Percentiles rank a stretch among this genome's conserved stretches.
phyloP scores from a whole-genome alignment of 2,888 invertebrate species.

The Unio pictorum region DNA sequence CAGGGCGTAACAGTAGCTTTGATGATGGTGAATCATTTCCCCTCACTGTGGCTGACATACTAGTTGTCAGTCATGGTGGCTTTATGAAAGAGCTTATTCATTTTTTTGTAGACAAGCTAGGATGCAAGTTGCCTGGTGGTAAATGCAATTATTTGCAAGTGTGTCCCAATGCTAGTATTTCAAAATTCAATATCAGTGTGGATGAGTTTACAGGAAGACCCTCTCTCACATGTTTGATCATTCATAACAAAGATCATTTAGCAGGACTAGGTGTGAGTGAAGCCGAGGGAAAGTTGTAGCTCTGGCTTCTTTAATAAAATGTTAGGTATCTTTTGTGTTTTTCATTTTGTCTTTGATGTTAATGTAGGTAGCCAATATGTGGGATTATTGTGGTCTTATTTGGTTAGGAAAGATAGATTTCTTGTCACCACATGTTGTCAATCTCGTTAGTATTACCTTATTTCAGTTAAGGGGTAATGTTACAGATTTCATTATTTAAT shows the following conservation, averaged over 20 bases:
- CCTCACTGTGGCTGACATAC: conserved; percentile 57
- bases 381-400: too few species aligned
- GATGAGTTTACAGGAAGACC: conserved; percentile 49
- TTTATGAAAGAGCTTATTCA: conserved; percentile 67
- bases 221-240: conserved; percentile 61
- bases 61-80: conserved; percentile 70
- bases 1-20: conserved; percentile 65
- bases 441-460: too few species aligned
- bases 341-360: too few species aligned
- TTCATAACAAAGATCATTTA: conserved; percentile 69
- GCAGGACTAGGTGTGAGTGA: conserved; percentile 36
- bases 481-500: too few species aligned
- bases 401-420: too few species aligned
- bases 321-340: too few species aligned
- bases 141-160: conserved; percentile 61
- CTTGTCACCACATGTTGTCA: too few species aligned
- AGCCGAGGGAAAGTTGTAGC: conserved; percentile 25
- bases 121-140: conserved; percentile 63
- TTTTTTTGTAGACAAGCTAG: conserved; percentile 63
- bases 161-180: conserved; percentile 70
- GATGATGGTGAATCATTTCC: conserved; percentile 57
- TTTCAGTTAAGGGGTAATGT: too few species aligned
- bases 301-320: too few species aligned
- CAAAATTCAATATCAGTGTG: conserved; percentile 65
- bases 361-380: too few species aligned